Conservation (phyloP, 2,888 invertebrate genomes). For the Philopedon plagiatum region DNA sequence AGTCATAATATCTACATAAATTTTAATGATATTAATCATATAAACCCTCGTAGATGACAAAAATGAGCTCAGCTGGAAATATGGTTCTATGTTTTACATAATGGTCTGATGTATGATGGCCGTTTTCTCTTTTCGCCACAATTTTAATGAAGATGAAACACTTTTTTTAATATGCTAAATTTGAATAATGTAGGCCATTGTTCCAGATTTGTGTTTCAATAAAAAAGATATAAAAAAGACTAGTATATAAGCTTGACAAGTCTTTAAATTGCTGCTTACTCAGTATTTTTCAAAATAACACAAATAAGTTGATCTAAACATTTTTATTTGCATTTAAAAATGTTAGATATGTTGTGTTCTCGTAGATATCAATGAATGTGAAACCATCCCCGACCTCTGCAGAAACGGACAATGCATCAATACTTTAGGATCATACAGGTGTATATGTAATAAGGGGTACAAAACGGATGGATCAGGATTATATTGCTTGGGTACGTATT, state of each 20-base stretch:
- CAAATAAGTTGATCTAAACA: too few species aligned
- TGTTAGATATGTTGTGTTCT: background rate
- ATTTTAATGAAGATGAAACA: background rate
- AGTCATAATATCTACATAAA: too few species aligned
- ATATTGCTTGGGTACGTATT: slow-evolving; percentile 75
- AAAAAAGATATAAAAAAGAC: too few species aligned
- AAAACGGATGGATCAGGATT: slow-evolving; percentile 78
- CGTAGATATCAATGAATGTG: slow-evolving; percentile 87
- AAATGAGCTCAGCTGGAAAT: background rate
- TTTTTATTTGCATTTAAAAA: too few species aligned
- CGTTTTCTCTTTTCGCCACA: background rate
- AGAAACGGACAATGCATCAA: slow-evolving; percentile 87
- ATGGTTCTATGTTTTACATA: background rate
- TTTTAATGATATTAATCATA: too few species aligned
- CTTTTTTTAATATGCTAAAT: too few species aligned
- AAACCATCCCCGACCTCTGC: slow-evolving; percentile 84
- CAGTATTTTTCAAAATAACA: too few species aligned
- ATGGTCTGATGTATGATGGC: background rate
- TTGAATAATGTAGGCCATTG: too few species aligned
- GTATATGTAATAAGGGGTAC: slow-evolving; percentile 84
- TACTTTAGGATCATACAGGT: slow-evolving; percentile 87
- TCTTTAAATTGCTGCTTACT: too few species aligned
- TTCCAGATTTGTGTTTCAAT: too few species aligned
- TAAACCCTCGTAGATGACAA: too few species aligned
- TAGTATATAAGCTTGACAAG: too few species aligned